These are phyloP conservation scores for Sciurus vulgaris DNA, from an alignment of 2,797 vertebrate genomes.

Conservation along the genomic window DNA sequence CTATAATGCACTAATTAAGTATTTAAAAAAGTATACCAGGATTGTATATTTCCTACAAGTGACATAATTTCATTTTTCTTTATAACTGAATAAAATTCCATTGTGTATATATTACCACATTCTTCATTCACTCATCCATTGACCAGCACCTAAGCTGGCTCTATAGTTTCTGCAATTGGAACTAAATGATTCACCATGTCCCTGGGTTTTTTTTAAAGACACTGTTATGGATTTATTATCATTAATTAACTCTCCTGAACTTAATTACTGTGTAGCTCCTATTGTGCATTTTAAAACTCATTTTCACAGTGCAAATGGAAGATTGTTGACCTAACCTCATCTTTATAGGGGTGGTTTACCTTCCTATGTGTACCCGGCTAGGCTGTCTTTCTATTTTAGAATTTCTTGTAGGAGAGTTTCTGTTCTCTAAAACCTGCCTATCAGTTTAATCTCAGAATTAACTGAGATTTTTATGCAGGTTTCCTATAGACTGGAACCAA, in stretches of 20 bases:
- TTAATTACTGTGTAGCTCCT: background rate
- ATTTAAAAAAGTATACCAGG: too few species aligned
- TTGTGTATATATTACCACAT: too few species aligned
- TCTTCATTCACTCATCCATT: too few species aligned
- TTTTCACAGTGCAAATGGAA: background rate
- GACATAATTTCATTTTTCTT: too few species aligned
- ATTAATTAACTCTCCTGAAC: background rate
- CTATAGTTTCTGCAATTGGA: background rate
- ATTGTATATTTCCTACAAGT: too few species aligned
- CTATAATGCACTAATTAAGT: too few species aligned
- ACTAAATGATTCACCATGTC: background rate
- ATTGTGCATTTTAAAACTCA: background rate
- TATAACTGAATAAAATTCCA: too few species aligned
- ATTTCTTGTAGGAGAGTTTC: background rate
- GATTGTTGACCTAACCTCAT: background rate
- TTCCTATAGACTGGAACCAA: background rate
- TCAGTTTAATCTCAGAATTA: background rate
- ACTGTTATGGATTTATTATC: background rate
- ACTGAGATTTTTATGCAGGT: background rate
- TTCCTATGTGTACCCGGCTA: fast-evolving
- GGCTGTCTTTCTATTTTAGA: background rate
- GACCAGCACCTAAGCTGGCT: too few species aligned
- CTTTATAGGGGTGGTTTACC: background rate
- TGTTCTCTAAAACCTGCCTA: background rate
- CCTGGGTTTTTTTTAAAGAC: background rate